These are phyloP conservation scores for Molossus alvarezi DNA, from an alignment of 2,797 vertebrate genomes.

Conservation along the genomic window DNA sequence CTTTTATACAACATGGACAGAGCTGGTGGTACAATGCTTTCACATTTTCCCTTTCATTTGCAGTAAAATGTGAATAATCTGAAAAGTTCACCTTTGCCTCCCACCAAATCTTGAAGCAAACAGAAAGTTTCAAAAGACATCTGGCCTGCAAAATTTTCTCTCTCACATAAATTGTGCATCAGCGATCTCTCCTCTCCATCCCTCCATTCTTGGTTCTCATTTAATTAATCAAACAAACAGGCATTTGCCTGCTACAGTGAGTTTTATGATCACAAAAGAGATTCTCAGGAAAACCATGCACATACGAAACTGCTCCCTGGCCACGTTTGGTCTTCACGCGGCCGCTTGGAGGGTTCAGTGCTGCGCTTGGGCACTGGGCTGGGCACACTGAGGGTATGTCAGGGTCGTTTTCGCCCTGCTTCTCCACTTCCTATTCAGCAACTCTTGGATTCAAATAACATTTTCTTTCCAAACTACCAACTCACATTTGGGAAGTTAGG, in stretches of 20 bases:
- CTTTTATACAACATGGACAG: background rate
- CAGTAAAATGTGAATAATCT: background rate
- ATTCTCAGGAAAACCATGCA: constrained; percentile 27
- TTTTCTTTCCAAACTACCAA: constrained; percentile 41
- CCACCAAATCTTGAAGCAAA: constrained; percentile 40
- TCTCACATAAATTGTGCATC: constrained; percentile 29
- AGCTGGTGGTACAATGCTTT: background rate
- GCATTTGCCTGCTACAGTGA: constrained; percentile 34
- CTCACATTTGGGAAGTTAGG: background rate
- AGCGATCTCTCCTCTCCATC: background rate
- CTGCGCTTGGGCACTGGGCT: fast-evolving
- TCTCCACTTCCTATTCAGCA: background rate
- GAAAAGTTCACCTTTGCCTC: constrained; percentile 4
- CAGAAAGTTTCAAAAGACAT: constrained; percentile 16
- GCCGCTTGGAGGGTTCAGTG: background rate
- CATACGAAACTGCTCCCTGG: background rate
- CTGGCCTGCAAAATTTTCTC: constrained; percentile 26
- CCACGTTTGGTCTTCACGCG: fast-evolving
- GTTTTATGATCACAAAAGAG: constrained; percentile 10
- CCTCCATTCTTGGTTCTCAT: background rate
- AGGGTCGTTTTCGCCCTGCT: background rate
- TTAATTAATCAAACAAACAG: constrained; percentile 48
- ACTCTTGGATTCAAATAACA: background rate
- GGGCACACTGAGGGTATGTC: fast-evolving
- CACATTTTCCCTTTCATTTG: constrained; percentile 49